Evolutionary conservation across 2,113 vertebrate species (phyloP).

Genomic region (Halichoeres trimaculatus): DNA sequence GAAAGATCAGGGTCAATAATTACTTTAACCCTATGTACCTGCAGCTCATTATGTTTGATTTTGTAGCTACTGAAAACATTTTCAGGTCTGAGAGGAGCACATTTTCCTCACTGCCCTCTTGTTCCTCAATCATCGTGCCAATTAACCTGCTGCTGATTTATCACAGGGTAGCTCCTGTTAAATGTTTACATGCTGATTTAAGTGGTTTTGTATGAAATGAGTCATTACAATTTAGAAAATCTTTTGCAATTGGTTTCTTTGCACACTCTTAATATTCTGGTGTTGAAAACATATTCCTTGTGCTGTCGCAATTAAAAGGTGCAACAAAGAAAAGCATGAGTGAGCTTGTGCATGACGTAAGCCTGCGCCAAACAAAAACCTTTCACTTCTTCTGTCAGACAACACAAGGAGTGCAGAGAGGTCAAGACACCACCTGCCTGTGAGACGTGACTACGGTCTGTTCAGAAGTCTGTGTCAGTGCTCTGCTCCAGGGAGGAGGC

Average conservation of each 20-base stretch:
- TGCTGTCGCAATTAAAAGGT: background rate
- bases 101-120: no score
- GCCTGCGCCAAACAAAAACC: background rate
- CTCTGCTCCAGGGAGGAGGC: slow-evolving; percentile 56
- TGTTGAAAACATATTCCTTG: background rate
- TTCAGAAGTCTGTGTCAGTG: slow-evolving; percentile 12
- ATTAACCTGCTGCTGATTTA: no score
- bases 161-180: no score
- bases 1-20: no score
- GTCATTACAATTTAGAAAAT: no score
- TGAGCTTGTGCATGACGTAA: background rate
- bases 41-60: no score
- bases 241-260: no score
- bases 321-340: background rate
- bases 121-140: no score
- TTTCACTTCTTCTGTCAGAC: slow-evolving; percentile 10
- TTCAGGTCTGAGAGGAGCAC: no score
- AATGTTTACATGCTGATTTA: background rate
- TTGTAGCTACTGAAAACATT: no score
- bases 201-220: no score
- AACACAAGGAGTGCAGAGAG: slow-evolving; percentile 1
- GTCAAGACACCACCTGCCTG: background rate
- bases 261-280: background rate
- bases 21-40: no score
- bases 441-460: background rate